Evolutionary conservation across 2,113 vertebrate genomes (phyloP).

Genomic region (Amblyornis subalaris): DNA sequence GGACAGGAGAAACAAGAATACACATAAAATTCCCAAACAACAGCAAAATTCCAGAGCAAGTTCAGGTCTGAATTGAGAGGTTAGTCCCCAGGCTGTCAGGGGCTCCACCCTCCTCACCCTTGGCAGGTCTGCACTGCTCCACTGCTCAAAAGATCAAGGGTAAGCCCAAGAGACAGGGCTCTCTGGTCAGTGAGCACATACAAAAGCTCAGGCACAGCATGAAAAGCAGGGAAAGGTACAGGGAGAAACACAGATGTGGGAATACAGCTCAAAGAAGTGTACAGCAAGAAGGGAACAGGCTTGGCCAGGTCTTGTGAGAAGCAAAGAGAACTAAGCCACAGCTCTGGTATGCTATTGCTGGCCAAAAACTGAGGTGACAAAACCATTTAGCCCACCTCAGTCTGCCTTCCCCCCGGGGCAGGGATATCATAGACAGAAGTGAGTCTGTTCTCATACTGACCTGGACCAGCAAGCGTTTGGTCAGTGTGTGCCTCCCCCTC

Average conservation of each 20-base stretch:
- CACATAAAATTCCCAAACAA: neutral
- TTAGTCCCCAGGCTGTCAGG: neutral
- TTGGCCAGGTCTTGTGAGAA: neutral
- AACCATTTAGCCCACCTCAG: neutral
- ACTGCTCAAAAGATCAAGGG: neutral
- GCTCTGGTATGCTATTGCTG: neutral
- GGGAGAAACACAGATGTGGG: neutral
- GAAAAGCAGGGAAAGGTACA: neutral
- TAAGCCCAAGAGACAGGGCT: neutral
- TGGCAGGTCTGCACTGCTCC: neutral
- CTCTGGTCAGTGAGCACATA: neutral
- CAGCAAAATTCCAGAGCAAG: neutral
- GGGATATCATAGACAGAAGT: neutral
- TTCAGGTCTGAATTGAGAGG: neutral
- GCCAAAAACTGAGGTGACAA: neutral
- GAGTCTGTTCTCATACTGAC: slow-evolving; percentile 4
- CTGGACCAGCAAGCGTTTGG: slow-evolving; percentile 60
- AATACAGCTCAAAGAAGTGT: neutral
- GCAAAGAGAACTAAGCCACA: neutral
- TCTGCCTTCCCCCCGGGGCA: neutral
- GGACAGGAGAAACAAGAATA: neutral
- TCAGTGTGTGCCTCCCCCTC: slow-evolving; percentile 13
- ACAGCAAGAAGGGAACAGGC: neutral
- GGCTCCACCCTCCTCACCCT: neutral
- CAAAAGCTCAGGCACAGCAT: neutral